Evolutionary conservation across 2,888 invertebrate species (phyloP), one percentile per base, ranked within the genome.

Genomic region (Clitarchus hookeri): DNA sequence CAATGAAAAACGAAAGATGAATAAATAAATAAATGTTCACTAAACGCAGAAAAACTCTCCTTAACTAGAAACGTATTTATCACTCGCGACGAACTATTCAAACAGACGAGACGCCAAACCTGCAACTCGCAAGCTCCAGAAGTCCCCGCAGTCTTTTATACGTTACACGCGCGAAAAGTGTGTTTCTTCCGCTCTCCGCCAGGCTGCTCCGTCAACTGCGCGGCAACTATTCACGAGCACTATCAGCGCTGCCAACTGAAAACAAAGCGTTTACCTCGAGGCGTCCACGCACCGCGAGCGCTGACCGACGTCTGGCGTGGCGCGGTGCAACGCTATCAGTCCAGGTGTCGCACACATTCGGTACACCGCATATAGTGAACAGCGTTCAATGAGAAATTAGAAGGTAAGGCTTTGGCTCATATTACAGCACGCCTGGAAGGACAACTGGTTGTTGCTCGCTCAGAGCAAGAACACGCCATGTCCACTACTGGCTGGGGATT

Each of bases 351-450:
- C 1, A n/a, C 65, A 65, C 65, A 65, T 65, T 65, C 65, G 65
- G 65, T 8, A 65, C 65, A 65, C 65, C 16, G 65, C 65, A 65
- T n/a, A 8, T n/a, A n/a, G 65, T 19, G 65, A n/a, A 65, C 19
- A n/a, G 65, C 65, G 8, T 65, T 65, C 65, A 65, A 65, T 65
- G 65, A 65, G 65, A 65, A 65, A 65, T 65, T 65, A 65, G 65
- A 65, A 65, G 65, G 65, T 65, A n/a, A 65, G 65, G 65, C 65
- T 65, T 23, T n/a, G n/a, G 65, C 65, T 65, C 65, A 11, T 65
- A n/a, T n/a, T n/a, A 65, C 65, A 65, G n/a, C 65, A n/a, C 65
- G 65, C 65, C 23, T 65, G 65, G 8, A 65, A 65, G 65, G 65
- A 65, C 65, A 23, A 65, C 65, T 6, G 65, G 65, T 65, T 65